These are phyloP conservation scores for Acanthurus lineatus DNA, from an alignment of 2,797 vertebrate genomes.

Conservation along the genomic window DNA sequence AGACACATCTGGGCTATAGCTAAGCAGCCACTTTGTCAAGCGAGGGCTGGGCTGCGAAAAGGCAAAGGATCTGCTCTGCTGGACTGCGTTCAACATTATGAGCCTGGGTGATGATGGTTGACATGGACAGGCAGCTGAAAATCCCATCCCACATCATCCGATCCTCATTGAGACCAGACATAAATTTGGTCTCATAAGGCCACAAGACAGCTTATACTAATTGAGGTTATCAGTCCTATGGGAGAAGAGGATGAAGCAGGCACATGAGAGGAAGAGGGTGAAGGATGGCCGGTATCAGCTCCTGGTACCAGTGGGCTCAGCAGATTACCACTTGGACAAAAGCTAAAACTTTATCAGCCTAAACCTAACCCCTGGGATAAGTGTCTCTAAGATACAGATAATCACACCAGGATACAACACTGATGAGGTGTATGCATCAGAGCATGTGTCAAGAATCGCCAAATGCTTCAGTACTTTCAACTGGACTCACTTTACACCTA, in stretches of 20 bases:
- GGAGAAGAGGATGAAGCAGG: constrained; percentile 21
- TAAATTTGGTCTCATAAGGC: constrained; percentile 24
- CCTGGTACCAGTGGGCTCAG: background rate
- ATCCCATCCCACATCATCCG: background rate
- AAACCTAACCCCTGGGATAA: no score
- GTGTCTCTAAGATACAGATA: no score
- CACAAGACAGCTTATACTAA: constrained; percentile 1
- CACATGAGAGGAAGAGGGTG: background rate
- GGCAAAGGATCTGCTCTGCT: background rate
- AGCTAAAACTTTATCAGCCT: no score
- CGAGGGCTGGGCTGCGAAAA: background rate
- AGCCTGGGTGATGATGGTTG: background rate
- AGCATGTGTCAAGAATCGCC: background rate
- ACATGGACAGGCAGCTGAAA: background rate
- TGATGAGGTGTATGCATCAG: no score
- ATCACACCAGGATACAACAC: no score
- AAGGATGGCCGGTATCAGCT: background rate
- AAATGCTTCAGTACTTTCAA: background rate
- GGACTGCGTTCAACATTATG: background rate
- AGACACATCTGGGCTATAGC: no score
- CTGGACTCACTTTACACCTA: background rate
- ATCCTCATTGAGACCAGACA: constrained; percentile 18
- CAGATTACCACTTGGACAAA: no score
- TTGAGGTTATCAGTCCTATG: background rate
- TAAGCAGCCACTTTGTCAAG: no score